Conservation (phyloP, 2,797 vertebrate species). For the Platalea minor region DNA sequence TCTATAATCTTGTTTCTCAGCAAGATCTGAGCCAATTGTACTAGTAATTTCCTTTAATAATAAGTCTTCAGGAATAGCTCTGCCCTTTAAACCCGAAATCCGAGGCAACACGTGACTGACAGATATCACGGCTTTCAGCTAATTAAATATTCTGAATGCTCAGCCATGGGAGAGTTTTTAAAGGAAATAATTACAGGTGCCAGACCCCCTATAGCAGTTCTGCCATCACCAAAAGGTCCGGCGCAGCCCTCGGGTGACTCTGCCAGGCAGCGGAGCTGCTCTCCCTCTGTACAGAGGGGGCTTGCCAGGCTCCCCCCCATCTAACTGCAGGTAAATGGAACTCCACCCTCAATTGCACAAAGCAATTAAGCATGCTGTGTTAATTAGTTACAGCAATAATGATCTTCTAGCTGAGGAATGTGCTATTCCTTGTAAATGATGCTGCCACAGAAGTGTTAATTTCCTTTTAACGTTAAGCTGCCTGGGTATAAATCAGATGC, state of each 20-base stretch:
- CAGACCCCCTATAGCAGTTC: neutral
- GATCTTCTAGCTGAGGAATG: neutral
- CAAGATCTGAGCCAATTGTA: neutral
- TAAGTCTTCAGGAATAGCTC: neutral
- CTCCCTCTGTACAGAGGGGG: neutral
- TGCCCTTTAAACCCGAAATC: neutral
- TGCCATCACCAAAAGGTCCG: neutral
- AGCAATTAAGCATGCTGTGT: constrained; percentile 5
- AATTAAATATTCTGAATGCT: neutral
- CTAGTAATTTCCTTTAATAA: constrained; percentile 32
- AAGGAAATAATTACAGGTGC: neutral
- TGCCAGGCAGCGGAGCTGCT: neutral
- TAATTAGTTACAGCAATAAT: constrained; percentile 22
- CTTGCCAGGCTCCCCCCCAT: neutral
- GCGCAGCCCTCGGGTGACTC: neutral
- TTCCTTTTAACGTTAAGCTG: neutral
- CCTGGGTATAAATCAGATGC: neutral
- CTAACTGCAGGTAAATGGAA: neutral
- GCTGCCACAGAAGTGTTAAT: neutral
- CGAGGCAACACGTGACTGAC: neutral
- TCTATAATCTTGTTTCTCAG: constrained; percentile 36
- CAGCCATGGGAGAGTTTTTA: neutral
- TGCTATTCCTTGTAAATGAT: neutral
- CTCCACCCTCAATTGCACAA: constrained; percentile 9
- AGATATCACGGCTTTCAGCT: neutral